Base-by-base conservation (phyloP, 2,113 vertebrate genomes). In the Xyliphius kryptos region DNA sequence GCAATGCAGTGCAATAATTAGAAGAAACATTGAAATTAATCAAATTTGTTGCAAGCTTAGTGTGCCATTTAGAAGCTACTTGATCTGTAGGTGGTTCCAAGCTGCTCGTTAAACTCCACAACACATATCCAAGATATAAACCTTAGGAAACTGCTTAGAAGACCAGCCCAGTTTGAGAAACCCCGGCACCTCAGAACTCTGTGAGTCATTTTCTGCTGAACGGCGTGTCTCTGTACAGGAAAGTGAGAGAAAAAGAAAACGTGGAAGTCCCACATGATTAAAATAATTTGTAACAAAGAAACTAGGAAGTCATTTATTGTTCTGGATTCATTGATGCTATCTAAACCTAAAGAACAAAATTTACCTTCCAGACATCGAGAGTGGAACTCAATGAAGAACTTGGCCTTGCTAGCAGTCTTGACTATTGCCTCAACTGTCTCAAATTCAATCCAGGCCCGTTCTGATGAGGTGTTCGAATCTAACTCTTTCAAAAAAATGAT, bases 91-190 rank as follows among this genome's bases (percentile, higher is more conserved):
- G n/a, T n/a, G n/a, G n/a, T n/a, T n/a, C n/a, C n/a, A n/a, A n/a
- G n/a, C n/a, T n/a, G n/a, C n/a, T n/a, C n/a, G n/a, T n/a, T n/a
- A n/a, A n/a, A n/a, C n/a, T n/a, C n/a, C n/a, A n/a, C n/a, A n/a
- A n/a, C n/a, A n/a, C n/a, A n/a, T n/a, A n/a, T n/a, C n/a, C n/a
- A n/a, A n/a, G n/a, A n/a, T n/a, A n/a, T n/a, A 3, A 57, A 94
- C 92, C 89, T 91, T 89, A 0, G 92, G 91, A 46, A 94, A 80
- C 12, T 92, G 86, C 74, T 88, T 89, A 4, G 84, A 76, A 2
- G 88, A 83, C 92, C 92, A 94, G 63, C 82, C 80, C 51, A 92
- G 66, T 75, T 85, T 91, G 56, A 92, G 88, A 78, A 94, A 94
- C 0, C 91, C 84, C 0, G 89, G 83, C 58, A 89, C 76, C 13